Percentiles rank a stretch among this genome's conserved stretches.
Conservation (phyloP, 2,113 vertebrate genomes). For the Ceyx melanurus region DNA sequence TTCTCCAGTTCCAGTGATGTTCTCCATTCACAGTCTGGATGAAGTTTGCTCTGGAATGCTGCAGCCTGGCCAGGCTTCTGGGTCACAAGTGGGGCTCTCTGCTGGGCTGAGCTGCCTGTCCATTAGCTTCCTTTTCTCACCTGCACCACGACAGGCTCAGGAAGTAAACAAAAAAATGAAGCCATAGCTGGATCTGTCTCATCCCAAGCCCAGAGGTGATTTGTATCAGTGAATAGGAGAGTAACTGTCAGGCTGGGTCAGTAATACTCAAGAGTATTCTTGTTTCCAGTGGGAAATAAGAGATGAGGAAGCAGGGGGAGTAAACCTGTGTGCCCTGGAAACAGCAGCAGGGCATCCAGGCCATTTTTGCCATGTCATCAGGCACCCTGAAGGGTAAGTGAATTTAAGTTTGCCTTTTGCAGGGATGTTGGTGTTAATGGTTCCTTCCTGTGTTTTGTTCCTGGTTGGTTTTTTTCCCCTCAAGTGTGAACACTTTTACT, state of each 20-base stretch:
- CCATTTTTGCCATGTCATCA: not conserved
- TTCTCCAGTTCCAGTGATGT: not conserved
- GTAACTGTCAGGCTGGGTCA: not conserved
- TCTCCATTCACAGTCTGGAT: not conserved
- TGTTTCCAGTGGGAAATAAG: not conserved
- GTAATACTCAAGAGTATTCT: not conserved
- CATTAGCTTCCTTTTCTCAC: not conserved
- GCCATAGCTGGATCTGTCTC: not conserved
- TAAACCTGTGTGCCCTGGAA: not conserved
- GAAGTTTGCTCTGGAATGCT: not conserved
- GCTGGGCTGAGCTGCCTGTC: not conserved
- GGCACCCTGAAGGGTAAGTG: not conserved
- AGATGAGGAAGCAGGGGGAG: not conserved
- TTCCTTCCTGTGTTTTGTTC: not conserved
- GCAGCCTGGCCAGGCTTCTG: not conserved
- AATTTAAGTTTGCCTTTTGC: not conserved
- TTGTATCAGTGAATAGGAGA: not conserved
- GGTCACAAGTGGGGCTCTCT: not conserved
- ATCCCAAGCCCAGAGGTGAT: accelerated
- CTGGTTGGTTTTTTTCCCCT: not conserved
- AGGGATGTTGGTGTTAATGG: not conserved
- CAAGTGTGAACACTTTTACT: not conserved
- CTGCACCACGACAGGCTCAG: not conserved
- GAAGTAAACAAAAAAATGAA: not conserved
- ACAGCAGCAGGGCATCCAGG: not conserved